Evolutionary conservation across 2,113 vertebrate genomes (phyloP).

Genomic region (Bettongia penicillata): DNA sequence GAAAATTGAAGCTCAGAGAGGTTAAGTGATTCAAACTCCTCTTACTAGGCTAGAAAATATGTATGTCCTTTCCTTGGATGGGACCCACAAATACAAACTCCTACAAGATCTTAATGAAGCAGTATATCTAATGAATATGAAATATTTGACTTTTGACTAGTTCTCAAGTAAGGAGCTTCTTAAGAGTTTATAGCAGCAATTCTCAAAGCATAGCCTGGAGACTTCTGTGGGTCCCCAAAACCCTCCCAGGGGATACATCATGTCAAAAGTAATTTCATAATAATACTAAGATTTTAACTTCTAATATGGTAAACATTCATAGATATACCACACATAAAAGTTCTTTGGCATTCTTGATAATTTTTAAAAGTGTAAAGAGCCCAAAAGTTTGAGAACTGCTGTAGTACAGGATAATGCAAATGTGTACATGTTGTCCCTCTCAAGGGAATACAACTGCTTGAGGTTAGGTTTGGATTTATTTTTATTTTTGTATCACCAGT

Average conservation of each 20-base stretch:
- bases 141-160: neutral
- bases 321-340: neutral
- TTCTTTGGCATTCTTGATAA: neutral
- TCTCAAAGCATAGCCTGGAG: neutral
- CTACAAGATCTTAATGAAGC: neutral
- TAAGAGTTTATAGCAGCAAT: neutral
- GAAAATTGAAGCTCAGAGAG: neutral
- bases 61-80: neutral
- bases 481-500: neutral
- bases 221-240: neutral
- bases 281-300: neutral
- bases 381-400: neutral
- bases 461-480: neutral
- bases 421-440: neutral
- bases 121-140: neutral
- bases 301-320: neutral
- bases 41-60: neutral
- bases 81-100: neutral
- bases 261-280: neutral
- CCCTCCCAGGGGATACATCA: neutral
- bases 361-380: neutral
- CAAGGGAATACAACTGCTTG: neutral
- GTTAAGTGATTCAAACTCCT: neutral
- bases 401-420: neutral
- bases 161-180: neutral